Evolutionary conservation across 1,140 invertebrate genomes (phyloP).

Genomic region (Odontomachus brunneus): DNA sequence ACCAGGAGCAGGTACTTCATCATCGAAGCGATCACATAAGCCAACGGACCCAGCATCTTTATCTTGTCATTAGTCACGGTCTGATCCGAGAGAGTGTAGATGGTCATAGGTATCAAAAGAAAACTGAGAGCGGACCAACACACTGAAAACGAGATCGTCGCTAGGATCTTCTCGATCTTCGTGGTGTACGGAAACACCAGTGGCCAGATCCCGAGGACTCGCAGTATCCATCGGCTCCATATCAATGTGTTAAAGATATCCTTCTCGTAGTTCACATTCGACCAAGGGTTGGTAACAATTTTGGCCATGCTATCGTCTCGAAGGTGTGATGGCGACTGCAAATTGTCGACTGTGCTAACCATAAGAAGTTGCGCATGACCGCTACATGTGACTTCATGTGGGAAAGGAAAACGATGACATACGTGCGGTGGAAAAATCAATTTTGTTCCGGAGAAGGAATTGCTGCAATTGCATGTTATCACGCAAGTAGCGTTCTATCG

Average conservation of each 20-base stretch:
- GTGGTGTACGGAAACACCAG: background rate
- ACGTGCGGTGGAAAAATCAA: conserved; percentile 5
- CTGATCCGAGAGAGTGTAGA: background rate
- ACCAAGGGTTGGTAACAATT: background rate
- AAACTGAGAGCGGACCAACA: conserved; percentile 1
- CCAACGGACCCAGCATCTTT: conserved; percentile 1
- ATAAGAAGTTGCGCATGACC: conserved; percentile 4
- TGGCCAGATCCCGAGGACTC: conserved; percentile 5
- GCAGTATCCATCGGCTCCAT: background rate
- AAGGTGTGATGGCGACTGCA: background rate
- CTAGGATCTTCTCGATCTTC: conserved; percentile 11
- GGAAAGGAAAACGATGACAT: background rate
- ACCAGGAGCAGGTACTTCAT: background rate
- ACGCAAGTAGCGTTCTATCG: background rate
- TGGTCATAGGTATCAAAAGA: background rate
- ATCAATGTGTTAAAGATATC: background rate
- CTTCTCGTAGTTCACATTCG: background rate
- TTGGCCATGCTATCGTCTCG: background rate
- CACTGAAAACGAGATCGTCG: background rate
- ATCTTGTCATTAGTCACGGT: background rate
- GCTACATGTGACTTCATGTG: background rate
- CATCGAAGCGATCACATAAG: background rate
- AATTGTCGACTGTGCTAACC: background rate
- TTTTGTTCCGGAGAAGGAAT: background rate
- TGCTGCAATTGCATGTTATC: background rate